phyloP scores from a whole-genome alignment of 2,113 vertebrate genomes.

The Zosterops japonicus region DNA sequence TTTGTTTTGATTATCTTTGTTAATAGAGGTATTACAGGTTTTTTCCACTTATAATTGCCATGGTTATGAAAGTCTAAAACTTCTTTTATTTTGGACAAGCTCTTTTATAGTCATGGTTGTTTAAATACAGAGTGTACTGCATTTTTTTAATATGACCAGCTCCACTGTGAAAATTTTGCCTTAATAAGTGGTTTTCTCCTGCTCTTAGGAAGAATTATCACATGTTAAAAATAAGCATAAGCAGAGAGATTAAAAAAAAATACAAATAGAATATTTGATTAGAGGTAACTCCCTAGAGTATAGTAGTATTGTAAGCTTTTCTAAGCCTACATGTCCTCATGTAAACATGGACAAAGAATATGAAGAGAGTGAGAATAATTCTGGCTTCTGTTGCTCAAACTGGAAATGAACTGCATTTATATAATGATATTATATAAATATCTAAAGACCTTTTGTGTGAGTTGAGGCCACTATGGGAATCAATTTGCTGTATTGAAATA shows the following conservation, averaged over 20 bases:
- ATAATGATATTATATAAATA: not conserved
- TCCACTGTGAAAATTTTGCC: not conserved
- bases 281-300: not conserved
- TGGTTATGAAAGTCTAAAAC: not conserved
- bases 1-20: not conserved
- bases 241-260: not conserved
- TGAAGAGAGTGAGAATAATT: not conserved
- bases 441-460: not conserved
- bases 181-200: not conserved
- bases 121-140: not conserved
- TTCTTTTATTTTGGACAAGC: not conserved
- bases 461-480: not conserved
- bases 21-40: not conserved
- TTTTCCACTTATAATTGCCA: not conserved
- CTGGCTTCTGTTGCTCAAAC: not conserved
- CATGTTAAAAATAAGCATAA: not conserved
- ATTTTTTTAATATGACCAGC: not conserved
- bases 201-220: not conserved
- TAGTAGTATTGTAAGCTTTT: not conserved
- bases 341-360: not conserved
- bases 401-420: not conserved
- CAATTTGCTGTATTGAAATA: not conserved
- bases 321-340: not conserved
- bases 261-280: not conserved
- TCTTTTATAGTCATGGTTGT: not conserved